Base-by-base conservation (phyloP, 2,888 invertebrate genomes). In the Sesia bembeciformis region DNA sequence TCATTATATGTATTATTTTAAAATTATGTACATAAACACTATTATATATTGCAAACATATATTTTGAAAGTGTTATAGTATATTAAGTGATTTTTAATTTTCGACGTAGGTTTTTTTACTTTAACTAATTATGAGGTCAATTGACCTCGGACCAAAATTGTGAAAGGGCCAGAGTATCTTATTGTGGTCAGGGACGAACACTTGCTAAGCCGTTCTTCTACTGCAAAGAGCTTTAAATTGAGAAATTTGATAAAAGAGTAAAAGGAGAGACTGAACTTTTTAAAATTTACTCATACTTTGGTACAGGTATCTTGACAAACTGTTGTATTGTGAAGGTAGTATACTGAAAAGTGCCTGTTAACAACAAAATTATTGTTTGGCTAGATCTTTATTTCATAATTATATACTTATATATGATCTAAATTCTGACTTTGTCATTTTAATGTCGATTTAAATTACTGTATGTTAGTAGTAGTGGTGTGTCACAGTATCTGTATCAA, bases 211-310 rank as follows among this genome's bases (percentile, higher is more conserved):
- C 71, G 72, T 76, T 73, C 77, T 74, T 78, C 69, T 76, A 78
- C 79, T 71, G 76, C 72, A 75, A 76, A 79, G 76, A 85, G 85
- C 84, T 86, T 86, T 86, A 86, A 86, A 78, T 74, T 74, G 72
- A 76, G 78, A 80, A 76, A 77, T 77, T 81, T 81, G 79, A 77
- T 77, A 77, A 75, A 72, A 67, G 71, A 71, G 73, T 76, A 81
- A 74, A 75, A 78, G 70, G 79, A 82, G 80, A 84, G 87, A 88
- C 87, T 88, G 86, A 87, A 78, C 79, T 81, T 84, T 73, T 74
- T 72, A 76, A 78, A 74, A 73, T 81, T 79, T 80, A 84, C 82
- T 81, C 78, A 71, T 83, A 78, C 81, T 78, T 78, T 76, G 81
- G 79, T 86, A 84, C 85, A 86, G 86, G 81, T 84, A 77, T 72